Percentiles rank a stretch among this genome's conserved stretches.
phyloP scores from a whole-genome alignment of 2,888 invertebrate species.

The Stratiomys singularior region DNA sequence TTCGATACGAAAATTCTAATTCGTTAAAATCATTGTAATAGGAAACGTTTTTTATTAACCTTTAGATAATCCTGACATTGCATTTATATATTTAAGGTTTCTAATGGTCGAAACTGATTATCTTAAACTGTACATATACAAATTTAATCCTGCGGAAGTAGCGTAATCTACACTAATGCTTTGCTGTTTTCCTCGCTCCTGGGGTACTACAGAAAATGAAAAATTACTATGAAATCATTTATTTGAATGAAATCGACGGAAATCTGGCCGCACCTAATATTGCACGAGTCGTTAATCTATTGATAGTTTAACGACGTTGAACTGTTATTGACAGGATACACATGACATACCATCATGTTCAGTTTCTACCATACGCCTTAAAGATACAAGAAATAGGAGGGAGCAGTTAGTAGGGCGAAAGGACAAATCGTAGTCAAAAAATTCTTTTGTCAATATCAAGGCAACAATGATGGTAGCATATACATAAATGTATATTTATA shows the following conservation, averaged over 20 bases:
- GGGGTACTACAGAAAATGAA: constrained; percentile 33
- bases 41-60: too few relatives aligned
- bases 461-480: constrained; percentile 37
- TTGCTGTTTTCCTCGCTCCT: background rate
- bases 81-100: too few relatives aligned
- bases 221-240: constrained; percentile 49
- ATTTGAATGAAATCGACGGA: constrained; percentile 50
- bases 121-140: background rate
- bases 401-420: constrained; percentile 2
- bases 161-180: constrained; percentile 20
- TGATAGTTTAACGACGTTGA: constrained; percentile 48
- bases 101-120: too few relatives aligned
- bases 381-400: background rate
- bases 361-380: background rate
- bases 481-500: constrained; percentile 12
- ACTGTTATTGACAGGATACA: constrained; percentile 42
- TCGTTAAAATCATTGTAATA: too few relatives aligned
- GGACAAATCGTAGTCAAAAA: background rate
- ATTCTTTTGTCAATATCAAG: constrained; percentile 28
- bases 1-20: too few relatives aligned
- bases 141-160: constrained; percentile 6
- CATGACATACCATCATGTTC: constrained; percentile 30
- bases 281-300: constrained; percentile 50
- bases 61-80: too few relatives aligned
- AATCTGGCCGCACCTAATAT: constrained; percentile 52